These are phyloP conservation scores for Vulpes lagopus DNA, from an alignment of 2,113 vertebrate species.

Conservation along the genomic window DNA sequence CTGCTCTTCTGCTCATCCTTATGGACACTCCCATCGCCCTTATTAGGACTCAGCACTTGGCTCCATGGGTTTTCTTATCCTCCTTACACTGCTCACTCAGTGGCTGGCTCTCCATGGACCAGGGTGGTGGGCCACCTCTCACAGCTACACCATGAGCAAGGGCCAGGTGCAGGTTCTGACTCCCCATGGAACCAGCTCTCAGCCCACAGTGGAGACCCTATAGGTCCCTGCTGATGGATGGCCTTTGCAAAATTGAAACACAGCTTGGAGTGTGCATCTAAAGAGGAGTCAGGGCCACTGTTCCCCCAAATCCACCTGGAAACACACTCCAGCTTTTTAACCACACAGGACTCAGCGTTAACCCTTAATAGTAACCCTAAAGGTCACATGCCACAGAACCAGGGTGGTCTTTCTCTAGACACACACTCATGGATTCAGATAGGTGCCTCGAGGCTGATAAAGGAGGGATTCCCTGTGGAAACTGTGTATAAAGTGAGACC, in stretches of 20 bases:
- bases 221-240: background rate
- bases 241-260: too few species aligned
- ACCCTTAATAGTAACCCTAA: rapidly evolving
- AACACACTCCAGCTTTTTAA: rapidly evolving
- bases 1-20: too few species aligned
- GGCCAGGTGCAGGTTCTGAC: background rate
- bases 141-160: rapidly evolving
- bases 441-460: rapidly evolving
- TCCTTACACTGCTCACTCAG: rapidly evolving
- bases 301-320: rapidly evolving
- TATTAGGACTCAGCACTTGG: rapidly evolving
- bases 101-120: background rate
- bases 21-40: rapidly evolving
- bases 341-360: rapidly evolving
- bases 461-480: background rate
- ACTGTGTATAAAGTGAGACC: rapidly evolving
- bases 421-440: rapidly evolving
- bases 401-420: background rate
- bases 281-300: background rate
- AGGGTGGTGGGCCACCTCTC: rapidly evolving
- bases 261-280: rapidly evolving
- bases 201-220: rapidly evolving
- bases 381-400: rapidly evolving
- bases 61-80: rapidly evolving
- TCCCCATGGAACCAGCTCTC: rapidly evolving